Evolutionary conservation across 2,113 vertebrate genomes (phyloP).

Genomic region (Sminthopsis crassicaudata): DNA sequence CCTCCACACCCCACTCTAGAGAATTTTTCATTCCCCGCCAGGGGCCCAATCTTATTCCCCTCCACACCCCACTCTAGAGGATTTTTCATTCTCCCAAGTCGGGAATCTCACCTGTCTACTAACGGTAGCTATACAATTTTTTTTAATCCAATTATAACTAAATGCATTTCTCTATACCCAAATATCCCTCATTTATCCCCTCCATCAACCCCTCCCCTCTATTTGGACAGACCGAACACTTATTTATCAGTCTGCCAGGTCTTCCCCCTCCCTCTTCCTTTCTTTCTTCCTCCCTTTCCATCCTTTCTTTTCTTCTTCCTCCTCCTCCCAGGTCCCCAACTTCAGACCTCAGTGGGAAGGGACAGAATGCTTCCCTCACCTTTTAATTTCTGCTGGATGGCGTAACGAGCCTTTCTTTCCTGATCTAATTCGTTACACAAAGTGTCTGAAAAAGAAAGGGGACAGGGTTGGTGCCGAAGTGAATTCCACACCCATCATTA

Average conservation of each 20-base stretch:
- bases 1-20: neutral
- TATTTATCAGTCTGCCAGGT: neutral
- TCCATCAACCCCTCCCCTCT: neutral
- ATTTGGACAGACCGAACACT: neutral
- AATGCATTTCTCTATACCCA: neutral
- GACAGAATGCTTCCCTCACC: constrained; percentile 80
- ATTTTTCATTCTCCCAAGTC: neutral
- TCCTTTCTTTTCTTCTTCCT: too few species aligned
- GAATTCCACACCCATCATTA: neutral
- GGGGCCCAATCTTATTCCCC: constrained; percentile 61
- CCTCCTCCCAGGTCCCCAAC: neutral
- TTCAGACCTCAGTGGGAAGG: constrained; percentile 15
- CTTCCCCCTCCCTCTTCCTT: neutral
- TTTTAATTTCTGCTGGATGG: constrained; percentile 97
- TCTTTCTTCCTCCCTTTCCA: neutral
- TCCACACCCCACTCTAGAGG: neutral
- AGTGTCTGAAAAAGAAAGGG: constrained; percentile 86
- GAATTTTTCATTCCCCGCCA: constrained; percentile 33
- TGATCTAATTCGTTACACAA: constrained; percentile 96
- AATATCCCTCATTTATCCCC: neutral
- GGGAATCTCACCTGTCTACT: neutral
- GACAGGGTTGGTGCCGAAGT: neutral
- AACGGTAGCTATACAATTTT: neutral
- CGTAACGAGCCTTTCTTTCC: constrained; percentile 94
- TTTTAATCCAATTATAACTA: neutral